phyloP scores from a whole-genome alignment of 2,797 vertebrate genomes.

The Netta rufina region DNA sequence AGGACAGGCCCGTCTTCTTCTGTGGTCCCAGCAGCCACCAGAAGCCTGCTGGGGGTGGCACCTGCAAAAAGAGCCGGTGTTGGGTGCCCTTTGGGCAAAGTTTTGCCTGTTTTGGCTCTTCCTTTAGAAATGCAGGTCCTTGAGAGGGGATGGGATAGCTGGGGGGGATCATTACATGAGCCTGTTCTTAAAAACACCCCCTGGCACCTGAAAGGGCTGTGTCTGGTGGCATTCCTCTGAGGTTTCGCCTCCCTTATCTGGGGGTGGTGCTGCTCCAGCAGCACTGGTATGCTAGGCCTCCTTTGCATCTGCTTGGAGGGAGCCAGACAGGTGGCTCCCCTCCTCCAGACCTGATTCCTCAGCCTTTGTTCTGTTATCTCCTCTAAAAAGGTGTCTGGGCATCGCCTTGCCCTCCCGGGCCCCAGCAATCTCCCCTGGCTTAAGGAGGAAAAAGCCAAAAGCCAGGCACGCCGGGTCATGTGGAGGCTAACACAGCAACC shows the following conservation, averaged over 20 bases:
- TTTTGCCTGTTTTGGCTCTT: background rate
- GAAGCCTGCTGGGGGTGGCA: background rate
- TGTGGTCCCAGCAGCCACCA: background rate
- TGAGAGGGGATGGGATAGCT: background rate
- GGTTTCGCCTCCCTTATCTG: background rate
- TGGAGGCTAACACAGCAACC: background rate
- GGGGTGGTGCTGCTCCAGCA: background rate
- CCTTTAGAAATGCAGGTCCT: background rate
- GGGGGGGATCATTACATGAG: background rate
- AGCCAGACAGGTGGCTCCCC: background rate
- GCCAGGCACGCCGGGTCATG: background rate
- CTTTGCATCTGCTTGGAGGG: background rate
- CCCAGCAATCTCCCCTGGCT: background rate
- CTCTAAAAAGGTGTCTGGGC: background rate
- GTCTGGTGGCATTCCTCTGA: background rate
- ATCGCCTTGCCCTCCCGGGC: background rate
- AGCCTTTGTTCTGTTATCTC: slow-evolving; percentile 1
- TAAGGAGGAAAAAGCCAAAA: background rate
- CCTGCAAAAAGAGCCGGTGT: background rate
- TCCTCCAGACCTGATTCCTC: background rate
- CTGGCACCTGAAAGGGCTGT: background rate
- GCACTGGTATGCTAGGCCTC: background rate
- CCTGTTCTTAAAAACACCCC: background rate
- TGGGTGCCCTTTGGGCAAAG: rapidly evolving
- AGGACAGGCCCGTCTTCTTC: background rate